Conservation (phyloP, 1,140 invertebrate species). For the Euschistus heros region DNA sequence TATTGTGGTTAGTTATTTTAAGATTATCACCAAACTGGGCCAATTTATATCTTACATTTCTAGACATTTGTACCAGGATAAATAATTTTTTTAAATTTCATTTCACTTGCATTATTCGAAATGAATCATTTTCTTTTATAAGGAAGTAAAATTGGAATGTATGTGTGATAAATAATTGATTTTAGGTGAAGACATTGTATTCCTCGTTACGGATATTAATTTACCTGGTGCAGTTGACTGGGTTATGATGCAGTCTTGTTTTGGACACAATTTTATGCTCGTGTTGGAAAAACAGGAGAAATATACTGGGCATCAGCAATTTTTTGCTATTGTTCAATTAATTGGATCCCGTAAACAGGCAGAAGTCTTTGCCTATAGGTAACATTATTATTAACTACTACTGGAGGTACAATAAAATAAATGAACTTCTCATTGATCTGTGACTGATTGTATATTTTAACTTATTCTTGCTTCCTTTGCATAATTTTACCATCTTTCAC, state of each 20-base stretch:
- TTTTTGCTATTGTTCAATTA: conserved; percentile 98
- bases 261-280: conserved; percentile 97
- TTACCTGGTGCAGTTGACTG: conserved; percentile 98
- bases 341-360: conserved; percentile 98
- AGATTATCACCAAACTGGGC: no score
- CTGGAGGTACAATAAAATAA: neutral
- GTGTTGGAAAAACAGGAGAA: conserved; percentile 99
- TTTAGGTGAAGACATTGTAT: conserved; percentile 92
- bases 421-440: neutral
- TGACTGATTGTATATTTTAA: neutral
- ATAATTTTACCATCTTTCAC: neutral
- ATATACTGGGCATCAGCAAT: conserved; percentile 94
- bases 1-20: no score
- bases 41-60: no score
- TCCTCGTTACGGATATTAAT: conserved; percentile 98
- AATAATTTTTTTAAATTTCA: no score
- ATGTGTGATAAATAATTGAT: neutral
- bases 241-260: conserved; percentile 99
- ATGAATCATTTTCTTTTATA: no score
- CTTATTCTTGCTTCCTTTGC: neutral
- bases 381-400: conserved; percentile 26
- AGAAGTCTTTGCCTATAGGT: conserved; percentile 97
- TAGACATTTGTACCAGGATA: no score
- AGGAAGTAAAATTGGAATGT: no score
- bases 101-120: no score